These are phyloP conservation scores for Hirundo rustica DNA, from an alignment of 2,797 vertebrate species.

Conservation along the genomic window DNA sequence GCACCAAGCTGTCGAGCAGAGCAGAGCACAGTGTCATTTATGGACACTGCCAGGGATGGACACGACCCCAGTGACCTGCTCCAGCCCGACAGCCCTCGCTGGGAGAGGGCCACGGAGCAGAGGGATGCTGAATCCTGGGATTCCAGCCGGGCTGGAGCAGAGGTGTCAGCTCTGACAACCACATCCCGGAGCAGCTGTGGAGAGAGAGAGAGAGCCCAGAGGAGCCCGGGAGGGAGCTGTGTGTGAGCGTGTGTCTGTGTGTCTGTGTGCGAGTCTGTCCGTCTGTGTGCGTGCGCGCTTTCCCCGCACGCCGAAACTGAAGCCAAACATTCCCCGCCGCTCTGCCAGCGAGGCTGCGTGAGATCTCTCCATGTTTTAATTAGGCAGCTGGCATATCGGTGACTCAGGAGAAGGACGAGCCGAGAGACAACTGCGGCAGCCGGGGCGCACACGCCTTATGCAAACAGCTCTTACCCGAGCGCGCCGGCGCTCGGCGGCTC, in stretches of 20 bases:
- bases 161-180: background rate
- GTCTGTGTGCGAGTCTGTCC: background rate
- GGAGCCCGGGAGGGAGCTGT: background rate
- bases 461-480: background rate
- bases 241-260: background rate
- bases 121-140: background rate
- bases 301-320: background rate
- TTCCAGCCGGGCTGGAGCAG: background rate
- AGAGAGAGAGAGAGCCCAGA: background rate
- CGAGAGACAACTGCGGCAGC: background rate
- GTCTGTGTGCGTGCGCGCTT: background rate
- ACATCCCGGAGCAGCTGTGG: background rate
- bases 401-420: conserved; percentile 52
- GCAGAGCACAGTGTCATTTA: background rate
- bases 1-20: background rate
- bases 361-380: conserved; percentile 61
- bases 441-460: background rate
- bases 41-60: background rate
- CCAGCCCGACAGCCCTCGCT: background rate
- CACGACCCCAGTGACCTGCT: fast-evolving
- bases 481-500: background rate
- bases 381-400: conserved; percentile 55
- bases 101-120: fast-evolving
- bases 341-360: conserved; percentile 2
- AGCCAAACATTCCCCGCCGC: conserved; percentile 14